Evolutionary conservation across 2,797 vertebrate genomes (phyloP).

Genomic region (Phrynocephalus vlangalii): DNA sequence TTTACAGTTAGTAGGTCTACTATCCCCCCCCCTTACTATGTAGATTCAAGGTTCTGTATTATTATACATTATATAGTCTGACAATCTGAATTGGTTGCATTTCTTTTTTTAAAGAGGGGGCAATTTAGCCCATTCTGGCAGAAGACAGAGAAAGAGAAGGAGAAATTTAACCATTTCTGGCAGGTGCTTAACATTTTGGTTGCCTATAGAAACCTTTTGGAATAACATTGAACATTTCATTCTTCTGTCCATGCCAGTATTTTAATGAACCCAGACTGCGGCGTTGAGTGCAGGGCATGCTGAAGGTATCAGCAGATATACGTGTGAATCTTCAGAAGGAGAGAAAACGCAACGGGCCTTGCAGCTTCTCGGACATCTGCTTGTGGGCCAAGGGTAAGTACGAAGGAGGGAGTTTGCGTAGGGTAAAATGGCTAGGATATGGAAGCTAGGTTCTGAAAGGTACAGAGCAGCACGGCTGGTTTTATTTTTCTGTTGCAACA

Average conservation of each 20-base stretch:
- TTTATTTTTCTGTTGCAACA: constrained; percentile 54
- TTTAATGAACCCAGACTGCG: constrained; percentile 37
- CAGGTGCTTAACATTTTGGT: constrained; percentile 72
- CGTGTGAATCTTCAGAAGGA: constrained; percentile 45
- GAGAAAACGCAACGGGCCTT: constrained; percentile 65
- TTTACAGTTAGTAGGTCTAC: constrained; percentile 26
- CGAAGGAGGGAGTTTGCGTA: neutral
- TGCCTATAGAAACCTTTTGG: constrained; percentile 68
- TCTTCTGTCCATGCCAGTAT: constrained; percentile 30
- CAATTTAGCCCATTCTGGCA: neutral
- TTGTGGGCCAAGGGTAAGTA: neutral
- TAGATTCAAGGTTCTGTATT: constrained; percentile 56
- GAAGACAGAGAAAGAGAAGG: neutral
- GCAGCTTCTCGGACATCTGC: constrained; percentile 25
- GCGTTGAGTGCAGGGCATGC: constrained; percentile 26
- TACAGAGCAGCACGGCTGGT: constrained; percentile 36
- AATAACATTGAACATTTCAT: constrained; percentile 71
- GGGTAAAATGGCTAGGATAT: too few relatives aligned
- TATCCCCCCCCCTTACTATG: neutral
- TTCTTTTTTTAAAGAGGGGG: constrained; percentile 21
- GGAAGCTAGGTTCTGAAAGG: neutral
- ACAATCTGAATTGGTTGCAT: constrained; percentile 58
- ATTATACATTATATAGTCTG: constrained; percentile 59
- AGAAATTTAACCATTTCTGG: constrained; percentile 42
- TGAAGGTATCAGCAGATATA: constrained; percentile 41